phyloP scores from a whole-genome alignment of 2,888 invertebrate genomes.

The Drosophila algonquin region DNA sequence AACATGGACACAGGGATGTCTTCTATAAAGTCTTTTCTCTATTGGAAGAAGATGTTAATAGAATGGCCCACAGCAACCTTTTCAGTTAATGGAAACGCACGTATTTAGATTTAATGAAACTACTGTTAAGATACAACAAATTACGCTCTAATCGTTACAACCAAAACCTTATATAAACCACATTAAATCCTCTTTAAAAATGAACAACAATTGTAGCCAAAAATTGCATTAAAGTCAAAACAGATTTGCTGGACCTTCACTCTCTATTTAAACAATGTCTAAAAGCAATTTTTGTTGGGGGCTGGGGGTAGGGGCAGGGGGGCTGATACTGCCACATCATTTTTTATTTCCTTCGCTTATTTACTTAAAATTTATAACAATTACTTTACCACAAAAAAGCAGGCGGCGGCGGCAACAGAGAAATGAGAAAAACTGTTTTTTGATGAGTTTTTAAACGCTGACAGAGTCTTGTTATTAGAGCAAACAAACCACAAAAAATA shows the following conservation, averaged over 20 bases:
- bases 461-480: conserved; percentile 53
- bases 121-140: background rate
- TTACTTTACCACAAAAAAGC: conserved; percentile 43
- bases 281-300: conserved; percentile 31
- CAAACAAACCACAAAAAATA: conserved; percentile 55
- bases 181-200: background rate
- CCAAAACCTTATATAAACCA: background rate
- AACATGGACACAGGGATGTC: conserved; percentile 14
- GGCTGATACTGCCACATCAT: conserved; percentile 14
- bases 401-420: background rate
- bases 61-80: background rate
- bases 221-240: conserved; percentile 35
- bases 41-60: background rate
- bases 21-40: background rate
- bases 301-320: background rate
- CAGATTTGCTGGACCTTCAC: conserved; percentile 33
- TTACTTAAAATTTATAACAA: conserved; percentile 49
- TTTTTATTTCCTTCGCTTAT: conserved; percentile 39
- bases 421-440: conserved; percentile 44
- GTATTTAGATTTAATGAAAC: background rate
- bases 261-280: conserved; percentile 37
- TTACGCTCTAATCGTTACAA: background rate
- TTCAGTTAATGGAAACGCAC: background rate
- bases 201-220: conserved; percentile 1
- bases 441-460: conserved; percentile 74